phyloP scores from a whole-genome alignment of 2,797 vertebrate genomes.

The Gadopsis marmoratus region DNA sequence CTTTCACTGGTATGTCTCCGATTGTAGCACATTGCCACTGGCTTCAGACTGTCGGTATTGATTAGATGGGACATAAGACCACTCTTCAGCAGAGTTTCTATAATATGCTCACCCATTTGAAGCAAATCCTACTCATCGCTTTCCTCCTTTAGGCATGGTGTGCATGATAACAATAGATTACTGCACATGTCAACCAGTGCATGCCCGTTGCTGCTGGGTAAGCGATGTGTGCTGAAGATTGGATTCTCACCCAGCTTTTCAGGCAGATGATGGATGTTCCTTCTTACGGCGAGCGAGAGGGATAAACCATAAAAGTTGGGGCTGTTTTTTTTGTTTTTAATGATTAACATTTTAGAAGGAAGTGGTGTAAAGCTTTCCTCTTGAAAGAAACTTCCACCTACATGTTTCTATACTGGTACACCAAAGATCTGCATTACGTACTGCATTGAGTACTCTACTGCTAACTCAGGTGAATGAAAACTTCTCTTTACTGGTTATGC shows the following conservation, averaged over 20 bases:
- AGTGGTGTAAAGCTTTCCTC: slow-evolving; percentile 50
- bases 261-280: slow-evolving; percentile 48
- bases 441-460: slow-evolving; percentile 23
- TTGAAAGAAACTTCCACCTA: slow-evolving; percentile 64
- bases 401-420: slow-evolving; percentile 62
- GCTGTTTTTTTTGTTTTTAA: slow-evolving; percentile 32
- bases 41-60: slow-evolving; percentile 16
- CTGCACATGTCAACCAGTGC: slow-evolving; percentile 2
- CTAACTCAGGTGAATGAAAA: slow-evolving; percentile 46
- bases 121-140: neutral
- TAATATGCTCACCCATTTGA: neutral
- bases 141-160: slow-evolving; percentile 11
- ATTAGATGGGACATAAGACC: slow-evolving; percentile 23
- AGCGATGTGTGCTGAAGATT: slow-evolving; percentile 38
- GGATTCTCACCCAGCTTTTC: slow-evolving; percentile 34
- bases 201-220: slow-evolving; percentile 16
- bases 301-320: slow-evolving; percentile 13
- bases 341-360: slow-evolving; percentile 62
- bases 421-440: slow-evolving; percentile 35
- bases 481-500: slow-evolving; percentile 14
- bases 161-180: slow-evolving; percentile 12
- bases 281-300: slow-evolving; percentile 13
- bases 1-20: neutral
- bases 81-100: neutral
- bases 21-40: neutral